Evolutionary conservation across 2,113 vertebrate species (phyloP).

Genomic region (Sceloporus undulatus): DNA sequence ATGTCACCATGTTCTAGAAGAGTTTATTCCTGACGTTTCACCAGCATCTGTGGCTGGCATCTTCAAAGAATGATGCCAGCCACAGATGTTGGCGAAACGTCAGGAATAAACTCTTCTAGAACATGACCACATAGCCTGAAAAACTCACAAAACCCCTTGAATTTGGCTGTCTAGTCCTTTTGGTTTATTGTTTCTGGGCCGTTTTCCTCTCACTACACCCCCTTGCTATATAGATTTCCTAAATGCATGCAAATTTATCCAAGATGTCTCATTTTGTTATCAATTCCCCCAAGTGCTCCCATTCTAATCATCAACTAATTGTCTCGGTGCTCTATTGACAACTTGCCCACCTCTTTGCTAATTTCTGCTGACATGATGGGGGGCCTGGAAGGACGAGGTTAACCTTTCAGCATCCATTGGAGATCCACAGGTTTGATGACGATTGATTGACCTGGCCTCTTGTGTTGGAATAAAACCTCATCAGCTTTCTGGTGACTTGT

Average conservation of each 20-base stretch:
- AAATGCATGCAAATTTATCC: slow-evolving; percentile 85
- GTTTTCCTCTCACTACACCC: slow-evolving; percentile 2
- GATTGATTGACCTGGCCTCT: slow-evolving; percentile 91
- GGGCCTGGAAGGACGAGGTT: slow-evolving; percentile 86
- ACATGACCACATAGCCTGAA: too few relatives aligned
- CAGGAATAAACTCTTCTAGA: too few relatives aligned
- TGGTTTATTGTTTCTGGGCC: slow-evolving; percentile 44
- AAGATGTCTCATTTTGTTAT: slow-evolving; percentile 91
- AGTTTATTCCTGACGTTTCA: too few relatives aligned
- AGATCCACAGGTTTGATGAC: slow-evolving; percentile 87
- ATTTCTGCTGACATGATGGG: slow-evolving; percentile 95
- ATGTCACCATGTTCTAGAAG: too few relatives aligned
- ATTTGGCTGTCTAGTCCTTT: slow-evolving; percentile 47
- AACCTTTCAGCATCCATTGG: slow-evolving; percentile 93
- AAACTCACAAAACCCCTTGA: neutral
- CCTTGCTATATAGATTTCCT: slow-evolving; percentile 73
- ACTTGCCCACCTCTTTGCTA: slow-evolving; percentile 83
- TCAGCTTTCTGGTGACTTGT: slow-evolving; percentile 93
- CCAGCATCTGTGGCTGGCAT: too few relatives aligned
- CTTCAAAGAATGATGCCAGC: too few relatives aligned
- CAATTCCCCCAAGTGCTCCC: slow-evolving; percentile 83
- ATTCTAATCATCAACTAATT: slow-evolving; percentile 98
- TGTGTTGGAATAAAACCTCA: slow-evolving; percentile 93
- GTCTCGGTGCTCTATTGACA: slow-evolving; percentile 94
- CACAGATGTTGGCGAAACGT: too few relatives aligned